phyloP scores from a whole-genome alignment of 2,797 vertebrate genomes.

The Halcyon badia region DNA sequence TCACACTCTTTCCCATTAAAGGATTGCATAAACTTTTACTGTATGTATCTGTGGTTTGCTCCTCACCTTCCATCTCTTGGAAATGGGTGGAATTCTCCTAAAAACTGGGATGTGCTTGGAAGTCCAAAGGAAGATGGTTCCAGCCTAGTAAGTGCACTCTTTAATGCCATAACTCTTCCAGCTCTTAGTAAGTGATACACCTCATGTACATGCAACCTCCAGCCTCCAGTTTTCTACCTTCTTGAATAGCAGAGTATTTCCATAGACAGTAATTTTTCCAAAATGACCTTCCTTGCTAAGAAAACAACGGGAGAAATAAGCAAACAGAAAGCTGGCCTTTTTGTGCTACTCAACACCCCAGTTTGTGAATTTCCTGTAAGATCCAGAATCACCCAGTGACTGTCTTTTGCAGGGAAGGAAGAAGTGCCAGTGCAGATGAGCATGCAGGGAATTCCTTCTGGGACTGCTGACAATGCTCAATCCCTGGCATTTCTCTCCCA shows the following conservation, averaged over 20 bases:
- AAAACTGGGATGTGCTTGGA: background rate
- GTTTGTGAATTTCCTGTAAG: background rate
- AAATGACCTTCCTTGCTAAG: background rate
- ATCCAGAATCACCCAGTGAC: background rate
- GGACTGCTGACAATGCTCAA: background rate
- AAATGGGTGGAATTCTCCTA: background rate
- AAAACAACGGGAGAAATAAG: background rate
- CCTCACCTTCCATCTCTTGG: background rate
- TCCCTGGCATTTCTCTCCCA: background rate
- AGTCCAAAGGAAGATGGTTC: background rate
- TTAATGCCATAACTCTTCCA: background rate
- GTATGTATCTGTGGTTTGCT: background rate
- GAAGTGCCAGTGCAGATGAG: background rate
- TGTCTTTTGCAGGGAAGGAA: background rate
- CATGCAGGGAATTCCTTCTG: background rate
- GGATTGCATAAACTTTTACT: background rate
- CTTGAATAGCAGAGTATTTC: background rate
- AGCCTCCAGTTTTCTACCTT: background rate
- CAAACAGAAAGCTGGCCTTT: background rate
- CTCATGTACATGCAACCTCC: background rate
- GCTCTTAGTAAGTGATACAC: background rate
- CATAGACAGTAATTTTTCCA: background rate
- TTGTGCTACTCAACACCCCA: background rate
- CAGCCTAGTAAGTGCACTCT: background rate
- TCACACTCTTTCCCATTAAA: background rate